Percentiles rank a stretch among this genome's conserved stretches.
These are phyloP conservation scores for Adrianichthys oophorus DNA, from an alignment of 2,797 vertebrate species.

Conservation along the genomic window DNA sequence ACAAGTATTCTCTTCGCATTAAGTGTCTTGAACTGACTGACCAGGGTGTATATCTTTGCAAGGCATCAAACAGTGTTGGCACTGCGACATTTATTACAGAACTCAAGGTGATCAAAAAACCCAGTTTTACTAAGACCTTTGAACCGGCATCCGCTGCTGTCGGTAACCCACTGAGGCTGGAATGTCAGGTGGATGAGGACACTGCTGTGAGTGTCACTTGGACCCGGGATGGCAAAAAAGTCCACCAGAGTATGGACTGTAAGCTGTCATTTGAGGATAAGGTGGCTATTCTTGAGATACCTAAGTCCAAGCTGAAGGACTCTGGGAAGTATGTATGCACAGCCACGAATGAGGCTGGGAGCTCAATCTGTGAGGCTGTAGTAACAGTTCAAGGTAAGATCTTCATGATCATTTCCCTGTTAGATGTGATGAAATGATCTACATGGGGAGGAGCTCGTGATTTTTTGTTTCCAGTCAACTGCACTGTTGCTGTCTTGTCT, in stretches of 20 bases:
- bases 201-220: constrained; percentile 89
- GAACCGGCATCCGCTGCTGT: constrained; percentile 85
- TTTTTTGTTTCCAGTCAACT: constrained; percentile 38
- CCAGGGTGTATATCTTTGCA: constrained; percentile 92
- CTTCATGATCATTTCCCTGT: constrained; percentile 37
- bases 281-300: constrained; percentile 92
- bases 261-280: constrained; percentile 97
- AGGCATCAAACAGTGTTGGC: constrained; percentile 94
- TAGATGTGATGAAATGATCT: constrained; percentile 24
- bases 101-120: constrained; percentile 89
- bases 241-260: constrained; percentile 92
- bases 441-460: constrained; percentile 31
- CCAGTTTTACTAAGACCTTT: constrained; percentile 87
- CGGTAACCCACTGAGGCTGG: constrained; percentile 88
- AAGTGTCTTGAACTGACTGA: constrained; percentile 81
- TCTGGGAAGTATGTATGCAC: constrained; percentile 92
- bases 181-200: constrained; percentile 96
- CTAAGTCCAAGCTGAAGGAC: constrained; percentile 93
- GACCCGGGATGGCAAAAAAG: constrained; percentile 92
- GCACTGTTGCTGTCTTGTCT: constrained; percentile 40
- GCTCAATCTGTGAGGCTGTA: constrained; percentile 84
- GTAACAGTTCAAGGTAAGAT: constrained; percentile 94
- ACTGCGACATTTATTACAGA: constrained; percentile 88
- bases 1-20: constrained; percentile 91
- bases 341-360: constrained; percentile 93